These are phyloP conservation scores for Empidonax alnorum DNA, from an alignment of 2,113 vertebrate genomes.

Conservation along the genomic window DNA sequence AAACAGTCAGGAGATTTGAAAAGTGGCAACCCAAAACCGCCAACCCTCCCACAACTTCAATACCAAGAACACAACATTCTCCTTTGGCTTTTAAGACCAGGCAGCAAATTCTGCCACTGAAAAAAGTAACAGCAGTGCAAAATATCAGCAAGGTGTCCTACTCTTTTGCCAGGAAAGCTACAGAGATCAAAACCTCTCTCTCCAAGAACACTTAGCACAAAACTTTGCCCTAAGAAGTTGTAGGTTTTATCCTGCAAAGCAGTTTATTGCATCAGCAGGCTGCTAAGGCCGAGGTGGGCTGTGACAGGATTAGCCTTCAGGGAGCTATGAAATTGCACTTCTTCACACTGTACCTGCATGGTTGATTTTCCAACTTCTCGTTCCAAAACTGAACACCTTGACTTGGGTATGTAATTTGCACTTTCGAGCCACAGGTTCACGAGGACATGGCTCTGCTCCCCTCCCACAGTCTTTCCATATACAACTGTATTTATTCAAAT, in stretches of 20 bases:
- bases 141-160: neutral
- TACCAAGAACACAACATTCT: fast-evolving
- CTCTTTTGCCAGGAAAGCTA: neutral
- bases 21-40: neutral
- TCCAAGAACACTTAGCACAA: neutral
- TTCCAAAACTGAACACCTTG: neutral
- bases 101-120: neutral
- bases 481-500: neutral
- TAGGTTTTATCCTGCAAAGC: neutral
- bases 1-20: slow-evolving; percentile 1
- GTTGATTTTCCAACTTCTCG: neutral
- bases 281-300: neutral
- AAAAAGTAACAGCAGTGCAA: neutral
- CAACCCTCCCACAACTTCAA: neutral
- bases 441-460: neutral
- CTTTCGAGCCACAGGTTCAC: neutral
- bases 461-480: fast-evolving
- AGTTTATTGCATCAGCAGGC: neutral
- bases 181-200: neutral
- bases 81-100: neutral
- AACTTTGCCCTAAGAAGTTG: neutral
- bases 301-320: neutral
- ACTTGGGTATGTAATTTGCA: fast-evolving
- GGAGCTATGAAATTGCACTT: neutral
- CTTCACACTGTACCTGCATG: fast-evolving